A percentile compares a stretch with the other conserved stretches of the same genome.
phyloP scores from a whole-genome alignment of 2,113 vertebrate species.

The Fulmarus glacialis region DNA sequence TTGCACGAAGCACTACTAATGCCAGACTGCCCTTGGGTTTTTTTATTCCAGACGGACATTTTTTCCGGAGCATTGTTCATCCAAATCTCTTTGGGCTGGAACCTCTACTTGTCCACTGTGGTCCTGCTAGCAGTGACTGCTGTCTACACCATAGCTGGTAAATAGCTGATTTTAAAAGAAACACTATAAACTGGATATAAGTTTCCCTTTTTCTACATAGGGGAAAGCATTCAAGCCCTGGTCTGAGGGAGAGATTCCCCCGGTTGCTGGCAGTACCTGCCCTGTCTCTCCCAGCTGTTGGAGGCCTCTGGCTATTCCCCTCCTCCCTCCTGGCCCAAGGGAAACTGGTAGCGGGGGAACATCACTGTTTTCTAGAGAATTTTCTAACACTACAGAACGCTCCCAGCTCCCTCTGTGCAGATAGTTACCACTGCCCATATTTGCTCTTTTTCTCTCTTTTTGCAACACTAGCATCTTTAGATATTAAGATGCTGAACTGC shows the following conservation, averaged over 20 bases:
- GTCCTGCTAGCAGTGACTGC: constrained; percentile 88
- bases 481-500: background rate
- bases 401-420: background rate
- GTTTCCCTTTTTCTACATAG: background rate
- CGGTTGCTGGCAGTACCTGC: background rate
- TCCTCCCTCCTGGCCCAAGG: background rate
- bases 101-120: constrained; percentile 89
- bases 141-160: constrained; percentile 91
- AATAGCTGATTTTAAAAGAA: background rate
- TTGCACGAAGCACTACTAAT: background rate
- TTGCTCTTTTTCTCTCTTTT: background rate
- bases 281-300: background rate
- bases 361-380: background rate
- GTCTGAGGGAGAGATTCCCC: background rate
- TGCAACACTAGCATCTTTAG: background rate
- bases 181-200: background rate
- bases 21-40: background rate
- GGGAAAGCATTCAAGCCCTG: background rate
- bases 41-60: constrained; percentile 86
- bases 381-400: background rate
- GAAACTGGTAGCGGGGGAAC: background rate
- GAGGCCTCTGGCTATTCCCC: background rate
- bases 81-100: constrained; percentile 89
- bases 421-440: background rate
- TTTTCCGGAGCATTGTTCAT: constrained; percentile 94